phyloP scores from a whole-genome alignment of 2,113 vertebrate species.

The Leptosomus discolor region DNA sequence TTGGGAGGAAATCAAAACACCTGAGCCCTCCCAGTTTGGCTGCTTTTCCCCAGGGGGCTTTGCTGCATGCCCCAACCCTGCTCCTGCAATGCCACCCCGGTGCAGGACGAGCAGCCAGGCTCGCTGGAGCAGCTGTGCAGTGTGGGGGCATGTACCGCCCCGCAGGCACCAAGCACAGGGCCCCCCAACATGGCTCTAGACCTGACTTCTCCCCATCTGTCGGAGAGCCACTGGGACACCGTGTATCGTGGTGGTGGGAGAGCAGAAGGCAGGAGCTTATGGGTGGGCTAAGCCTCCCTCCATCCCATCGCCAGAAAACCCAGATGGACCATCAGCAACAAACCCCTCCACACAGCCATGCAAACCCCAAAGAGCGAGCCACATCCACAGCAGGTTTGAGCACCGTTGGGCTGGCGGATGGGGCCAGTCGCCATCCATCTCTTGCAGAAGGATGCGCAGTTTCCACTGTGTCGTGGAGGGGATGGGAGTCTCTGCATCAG shows the following conservation, averaged over 20 bases:
- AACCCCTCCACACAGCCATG: fast-evolving
- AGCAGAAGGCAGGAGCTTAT: background rate
- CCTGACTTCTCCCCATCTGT: background rate
- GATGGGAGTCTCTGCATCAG: background rate
- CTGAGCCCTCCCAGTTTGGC: background rate
- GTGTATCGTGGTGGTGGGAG: background rate
- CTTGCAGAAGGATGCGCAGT: background rate
- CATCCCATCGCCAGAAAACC: background rate
- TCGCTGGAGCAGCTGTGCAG: background rate
- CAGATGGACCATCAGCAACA: background rate
- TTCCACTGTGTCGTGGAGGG: background rate
- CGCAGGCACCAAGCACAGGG: background rate
- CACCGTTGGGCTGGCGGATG: fast-evolving
- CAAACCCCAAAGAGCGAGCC: fast-evolving
- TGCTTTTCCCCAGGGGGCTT: background rate
- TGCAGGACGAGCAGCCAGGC: background rate
- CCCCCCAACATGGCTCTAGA: background rate
- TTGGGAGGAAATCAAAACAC: background rate
- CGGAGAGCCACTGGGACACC: background rate
- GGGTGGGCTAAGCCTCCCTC: background rate
- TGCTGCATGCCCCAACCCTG: background rate
- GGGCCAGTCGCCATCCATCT: background rate
- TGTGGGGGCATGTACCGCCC: background rate
- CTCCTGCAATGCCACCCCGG: background rate
- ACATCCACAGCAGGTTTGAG: background rate